These are phyloP conservation scores for Fundulus diaphanus DNA, from an alignment of 2,797 vertebrate genomes.

Conservation along the genomic window DNA sequence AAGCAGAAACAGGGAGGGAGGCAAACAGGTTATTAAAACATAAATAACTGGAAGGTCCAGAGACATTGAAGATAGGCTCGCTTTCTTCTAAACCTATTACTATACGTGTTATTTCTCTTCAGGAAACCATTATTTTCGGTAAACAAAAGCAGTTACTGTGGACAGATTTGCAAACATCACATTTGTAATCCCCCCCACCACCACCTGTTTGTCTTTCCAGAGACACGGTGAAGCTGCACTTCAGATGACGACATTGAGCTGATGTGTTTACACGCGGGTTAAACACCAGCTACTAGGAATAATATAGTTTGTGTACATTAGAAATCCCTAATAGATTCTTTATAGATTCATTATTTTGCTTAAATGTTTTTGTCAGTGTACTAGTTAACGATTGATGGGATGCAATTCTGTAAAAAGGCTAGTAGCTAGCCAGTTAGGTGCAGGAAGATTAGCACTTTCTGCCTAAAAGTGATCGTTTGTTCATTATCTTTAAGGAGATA, in stretches of 20 bases:
- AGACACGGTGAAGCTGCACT: slow-evolving; percentile 12
- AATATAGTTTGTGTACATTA: neutral
- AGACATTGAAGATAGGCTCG: neutral
- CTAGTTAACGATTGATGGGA: neutral
- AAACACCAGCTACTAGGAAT: slow-evolving; percentile 31
- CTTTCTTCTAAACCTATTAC: no score
- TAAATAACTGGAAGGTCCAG: slow-evolving; percentile 15
- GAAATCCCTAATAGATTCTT: slow-evolving; percentile 12
- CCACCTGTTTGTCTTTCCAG: slow-evolving; percentile 49
- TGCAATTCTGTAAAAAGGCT: neutral
- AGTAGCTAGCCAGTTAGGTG: neutral
- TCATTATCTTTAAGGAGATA: neutral
- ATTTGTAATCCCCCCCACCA: no score
- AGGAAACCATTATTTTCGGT: no score
- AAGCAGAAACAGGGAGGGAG: slow-evolving; percentile 53
- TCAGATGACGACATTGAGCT: slow-evolving; percentile 8
- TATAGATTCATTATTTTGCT: neutral
- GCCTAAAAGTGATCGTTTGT: no score
- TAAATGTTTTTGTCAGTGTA: neutral
- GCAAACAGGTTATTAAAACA: slow-evolving; percentile 5
- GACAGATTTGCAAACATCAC: no score
- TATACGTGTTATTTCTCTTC: no score
- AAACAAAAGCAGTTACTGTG: no score
- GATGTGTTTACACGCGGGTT: slow-evolving; percentile 39
- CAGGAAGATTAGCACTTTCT: no score